A percentile compares a stretch with the other conserved stretches of the same genome.
Evolutionary conservation across 2,113 vertebrate genomes (phyloP).

Genomic region (Manacus vitellinus): DNA sequence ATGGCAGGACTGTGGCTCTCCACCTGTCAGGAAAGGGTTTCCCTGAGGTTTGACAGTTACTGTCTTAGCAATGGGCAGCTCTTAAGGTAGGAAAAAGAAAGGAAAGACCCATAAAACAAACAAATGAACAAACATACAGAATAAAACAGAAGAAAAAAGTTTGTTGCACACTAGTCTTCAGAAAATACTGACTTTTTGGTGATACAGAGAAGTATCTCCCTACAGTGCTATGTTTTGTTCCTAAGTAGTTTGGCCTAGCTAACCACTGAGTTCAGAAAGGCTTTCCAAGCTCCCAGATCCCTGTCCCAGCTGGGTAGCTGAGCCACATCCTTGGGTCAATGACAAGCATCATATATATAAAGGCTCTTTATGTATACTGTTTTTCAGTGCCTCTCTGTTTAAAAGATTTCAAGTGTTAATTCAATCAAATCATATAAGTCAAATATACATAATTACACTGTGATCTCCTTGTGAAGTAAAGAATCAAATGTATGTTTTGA

Average conservation of each 20-base stretch:
- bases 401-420: background rate
- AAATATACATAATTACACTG: background rate
- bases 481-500: background rate
- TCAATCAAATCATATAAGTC: background rate
- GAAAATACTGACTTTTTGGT: background rate
- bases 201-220: background rate
- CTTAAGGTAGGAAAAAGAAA: background rate
- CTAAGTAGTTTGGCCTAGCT: background rate
- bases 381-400: background rate
- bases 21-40: background rate
- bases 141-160: background rate
- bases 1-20: background rate
- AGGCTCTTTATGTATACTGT: background rate
- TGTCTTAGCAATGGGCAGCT: background rate
- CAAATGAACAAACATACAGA: background rate
- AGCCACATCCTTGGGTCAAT: background rate
- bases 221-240: background rate
- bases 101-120: background rate
- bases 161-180: background rate
- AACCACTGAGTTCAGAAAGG: background rate
- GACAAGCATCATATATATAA: background rate
- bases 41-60: background rate
- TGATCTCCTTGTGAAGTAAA: background rate
- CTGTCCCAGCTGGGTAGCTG: background rate
- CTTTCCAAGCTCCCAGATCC: background rate